Evolutionary conservation across 2,888 invertebrate species (phyloP), one percentile per base, ranked within the genome.

Genomic region (Polyommatus icarus): DNA sequence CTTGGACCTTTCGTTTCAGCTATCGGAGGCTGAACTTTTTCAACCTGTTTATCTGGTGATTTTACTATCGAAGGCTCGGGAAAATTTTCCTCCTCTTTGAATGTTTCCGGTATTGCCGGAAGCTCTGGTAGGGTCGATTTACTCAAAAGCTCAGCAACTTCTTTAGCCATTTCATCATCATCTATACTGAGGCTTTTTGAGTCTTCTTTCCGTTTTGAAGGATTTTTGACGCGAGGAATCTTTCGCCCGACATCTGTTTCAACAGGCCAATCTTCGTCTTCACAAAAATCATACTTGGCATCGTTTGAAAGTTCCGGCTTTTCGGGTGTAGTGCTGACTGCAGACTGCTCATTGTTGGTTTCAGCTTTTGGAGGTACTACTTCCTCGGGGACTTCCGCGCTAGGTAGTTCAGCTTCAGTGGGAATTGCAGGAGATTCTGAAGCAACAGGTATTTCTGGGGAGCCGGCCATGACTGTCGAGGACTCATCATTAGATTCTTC

Each of bases 231-330:
- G 77, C 96, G 91, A 0, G 96, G 96, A 82, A 96, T 96, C 91
- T 96, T 96, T 80, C 96, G 92, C 18, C 96, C 94, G 50, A 87
- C 91, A 81, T 93, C 94, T 32, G 91, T 90, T 83, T 95, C 95
- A 78, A 95, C 90, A 15, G 94, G 93, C 92, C 95, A 94, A 83
- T 94, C 95, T 85, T 96, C 96, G 82, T 97, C 97, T 80, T 97
- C 97, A 82, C 96, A 96, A 86, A 97, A 97, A 87, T 97, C 97
- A 85, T 97, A 97, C 86, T 97, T 97, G 0, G 97, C 96, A 77
- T 96, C 91, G 82, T 90, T 91, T 0, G 91, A 88, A 24, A 93
- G 88, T 82, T 94, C 90, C 81, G 94, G 88, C 88, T 94, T 89
- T 84, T 92, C 92, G 73, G 83, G 81, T 50, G 82, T 71, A 18